phyloP scores from a whole-genome alignment of 2,888 invertebrate species.

The Chrysopilus asiliformis region DNA sequence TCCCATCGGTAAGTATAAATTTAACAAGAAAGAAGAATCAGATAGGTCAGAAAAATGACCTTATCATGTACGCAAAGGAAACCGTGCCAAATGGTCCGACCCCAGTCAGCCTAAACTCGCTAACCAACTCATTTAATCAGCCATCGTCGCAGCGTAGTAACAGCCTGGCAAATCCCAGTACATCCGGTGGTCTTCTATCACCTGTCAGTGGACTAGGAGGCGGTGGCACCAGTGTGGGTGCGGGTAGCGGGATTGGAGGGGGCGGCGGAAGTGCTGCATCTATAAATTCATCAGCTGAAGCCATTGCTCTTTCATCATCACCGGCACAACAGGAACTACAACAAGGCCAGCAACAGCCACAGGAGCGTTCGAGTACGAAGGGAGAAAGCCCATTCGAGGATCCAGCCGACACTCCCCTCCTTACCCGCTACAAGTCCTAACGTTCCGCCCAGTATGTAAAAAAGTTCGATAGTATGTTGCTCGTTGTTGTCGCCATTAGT shows the following conservation, averaged over 20 bases:
- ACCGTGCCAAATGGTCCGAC: slow-evolving; percentile 13
- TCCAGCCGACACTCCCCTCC: slow-evolving; percentile 6
- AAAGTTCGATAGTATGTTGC: not conserved
- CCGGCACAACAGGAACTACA: not conserved
- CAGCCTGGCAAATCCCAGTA: not conserved
- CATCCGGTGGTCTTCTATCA: slow-evolving; percentile 2
- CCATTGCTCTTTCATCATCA: not conserved
- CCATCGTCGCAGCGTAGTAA: slow-evolving; percentile 1
- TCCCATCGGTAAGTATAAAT: slow-evolving; percentile 12
- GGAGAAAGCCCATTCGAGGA: not conserved
- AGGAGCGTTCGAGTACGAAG: not conserved
- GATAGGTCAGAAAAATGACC: slow-evolving; percentile 7
- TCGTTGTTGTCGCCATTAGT: not conserved
- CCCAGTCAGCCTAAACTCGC: slow-evolving; percentile 10
- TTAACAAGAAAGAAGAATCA: slow-evolving; percentile 8
- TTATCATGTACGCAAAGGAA: slow-evolving; percentile 11
- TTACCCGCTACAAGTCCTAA: slow-evolving; percentile 13
- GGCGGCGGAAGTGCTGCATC: not conserved
- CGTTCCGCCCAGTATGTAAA: slow-evolving; percentile 7
- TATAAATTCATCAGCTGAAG: not conserved
- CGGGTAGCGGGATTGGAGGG: not conserved
- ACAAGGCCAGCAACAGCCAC: too few species aligned
- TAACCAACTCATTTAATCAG: slow-evolving; percentile 6
- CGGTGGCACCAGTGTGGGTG: not conserved
- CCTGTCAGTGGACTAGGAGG: not conserved